Percentiles rank a stretch among this genome's conserved stretches.
These are phyloP conservation scores for Lucifuga dentata DNA, from an alignment of 2,113 vertebrate genomes.

Conservation along the genomic window DNA sequence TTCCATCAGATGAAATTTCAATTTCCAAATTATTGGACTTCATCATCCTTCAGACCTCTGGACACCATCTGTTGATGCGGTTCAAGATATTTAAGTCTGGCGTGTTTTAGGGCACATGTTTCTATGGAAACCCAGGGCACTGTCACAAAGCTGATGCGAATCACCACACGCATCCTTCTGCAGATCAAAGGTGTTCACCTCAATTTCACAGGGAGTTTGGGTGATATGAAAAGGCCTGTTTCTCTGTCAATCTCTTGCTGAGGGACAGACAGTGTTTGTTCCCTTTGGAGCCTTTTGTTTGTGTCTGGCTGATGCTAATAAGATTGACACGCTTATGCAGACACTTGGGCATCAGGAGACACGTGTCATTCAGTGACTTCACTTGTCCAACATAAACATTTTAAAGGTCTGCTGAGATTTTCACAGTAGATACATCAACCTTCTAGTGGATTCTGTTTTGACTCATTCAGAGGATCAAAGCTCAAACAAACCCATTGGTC, in stretches of 20 bases:
- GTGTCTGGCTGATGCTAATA: constrained; percentile 50
- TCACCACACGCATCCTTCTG: constrained; percentile 55
- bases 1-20: constrained; percentile 41
- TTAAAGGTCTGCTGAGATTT: constrained; percentile 31
- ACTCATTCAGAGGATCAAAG: constrained; percentile 14
- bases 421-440: not conserved
- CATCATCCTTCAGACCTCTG: constrained; percentile 30
- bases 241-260: constrained; percentile 45
- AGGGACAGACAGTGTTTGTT: constrained; percentile 58
- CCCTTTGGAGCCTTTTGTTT: constrained; percentile 56
- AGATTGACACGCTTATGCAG: constrained; percentile 21
- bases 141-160: constrained; percentile 58
- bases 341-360: not conserved
- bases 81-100: constrained; percentile 52
- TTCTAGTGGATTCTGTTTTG: constrained; percentile 30
- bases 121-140: constrained; percentile 66
- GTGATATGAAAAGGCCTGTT: constrained; percentile 44
- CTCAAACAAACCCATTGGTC: constrained; percentile 29
- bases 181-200: constrained; percentile 75
- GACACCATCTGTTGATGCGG: constrained; percentile 50
- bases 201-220: constrained; percentile 68
- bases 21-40: constrained; percentile 49
- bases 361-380: constrained; percentile 19
- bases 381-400: constrained; percentile 11
- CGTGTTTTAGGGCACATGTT: constrained; percentile 40